A percentile compares a stretch with the other conserved stretches of the same genome.
These are phyloP conservation scores for Luidia sarsii DNA, from an alignment of 53 echinoderm and acorn worm species.

Conservation along the genomic window DNA sequence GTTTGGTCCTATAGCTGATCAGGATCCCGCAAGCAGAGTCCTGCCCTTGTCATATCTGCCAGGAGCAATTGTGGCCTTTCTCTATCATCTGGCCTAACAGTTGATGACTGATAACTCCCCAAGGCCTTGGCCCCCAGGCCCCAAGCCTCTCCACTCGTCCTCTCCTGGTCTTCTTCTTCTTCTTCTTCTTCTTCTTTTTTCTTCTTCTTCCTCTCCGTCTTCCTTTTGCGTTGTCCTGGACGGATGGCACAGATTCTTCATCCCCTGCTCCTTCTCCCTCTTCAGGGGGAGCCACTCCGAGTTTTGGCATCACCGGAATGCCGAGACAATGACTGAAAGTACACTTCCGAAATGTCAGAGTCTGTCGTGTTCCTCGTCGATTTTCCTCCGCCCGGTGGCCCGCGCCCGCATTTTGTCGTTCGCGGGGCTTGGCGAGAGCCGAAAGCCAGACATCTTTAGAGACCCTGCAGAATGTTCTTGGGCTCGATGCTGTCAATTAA, in stretches of 20 bases:
- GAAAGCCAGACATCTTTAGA: background rate
- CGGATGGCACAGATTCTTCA: no score
- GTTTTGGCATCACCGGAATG: no score
- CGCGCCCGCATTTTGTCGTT: background rate
- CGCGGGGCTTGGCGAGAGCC: no score
- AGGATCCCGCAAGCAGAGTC: background rate
- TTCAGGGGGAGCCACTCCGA: no score
- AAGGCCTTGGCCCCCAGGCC: background rate
- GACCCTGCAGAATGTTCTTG: background rate
- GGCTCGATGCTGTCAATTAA: background rate
- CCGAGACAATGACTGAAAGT: background rate
- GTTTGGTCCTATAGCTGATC: no score
- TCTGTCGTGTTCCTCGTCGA: background rate
- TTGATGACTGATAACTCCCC: constrained; percentile 6
- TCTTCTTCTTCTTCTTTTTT: no score
- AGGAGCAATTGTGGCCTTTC: background rate
- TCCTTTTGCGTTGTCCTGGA: no score
- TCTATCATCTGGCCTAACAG: constrained; percentile 17
- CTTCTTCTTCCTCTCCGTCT: no score
- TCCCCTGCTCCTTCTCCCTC: no score
- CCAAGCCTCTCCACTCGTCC: background rate
- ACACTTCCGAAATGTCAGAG: constrained; percentile 11
- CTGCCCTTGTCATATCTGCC: constrained; percentile 8
- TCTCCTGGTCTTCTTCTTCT: no score
- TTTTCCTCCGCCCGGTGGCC: background rate